These are phyloP conservation scores for Vicugna pacos DNA, from an alignment of 2,113 vertebrate genomes.

Conservation along the genomic window DNA sequence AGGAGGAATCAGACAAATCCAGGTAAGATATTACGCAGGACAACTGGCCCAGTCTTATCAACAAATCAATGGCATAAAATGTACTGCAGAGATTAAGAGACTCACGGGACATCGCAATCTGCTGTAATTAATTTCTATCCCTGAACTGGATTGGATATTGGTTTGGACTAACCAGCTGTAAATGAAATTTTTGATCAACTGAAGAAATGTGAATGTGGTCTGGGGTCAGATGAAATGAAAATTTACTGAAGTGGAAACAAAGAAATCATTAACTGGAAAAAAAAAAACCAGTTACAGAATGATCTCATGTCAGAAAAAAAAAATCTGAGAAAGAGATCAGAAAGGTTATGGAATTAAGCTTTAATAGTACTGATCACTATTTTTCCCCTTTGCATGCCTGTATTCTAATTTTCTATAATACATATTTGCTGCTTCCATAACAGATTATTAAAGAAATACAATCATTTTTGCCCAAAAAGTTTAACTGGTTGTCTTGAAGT, in stretches of 20 bases:
- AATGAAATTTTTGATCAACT: background rate
- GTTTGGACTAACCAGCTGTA: background rate
- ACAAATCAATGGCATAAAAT: background rate
- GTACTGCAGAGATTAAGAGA: background rate
- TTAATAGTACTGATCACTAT: background rate
- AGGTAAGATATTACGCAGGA: background rate
- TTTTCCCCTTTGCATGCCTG: background rate
- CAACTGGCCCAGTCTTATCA: background rate
- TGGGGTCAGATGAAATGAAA: conserved; percentile 27
- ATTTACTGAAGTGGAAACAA: background rate
- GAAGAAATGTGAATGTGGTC: background rate
- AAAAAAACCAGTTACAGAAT: background rate
- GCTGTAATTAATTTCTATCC: background rate
- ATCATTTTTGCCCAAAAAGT: background rate
- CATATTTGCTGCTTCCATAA: background rate
- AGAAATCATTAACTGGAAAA: background rate
- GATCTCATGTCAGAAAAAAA: background rate
- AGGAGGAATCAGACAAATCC: background rate
- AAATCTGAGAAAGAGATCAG: background rate
- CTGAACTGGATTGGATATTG: background rate
- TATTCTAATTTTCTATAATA: conserved; percentile 14
- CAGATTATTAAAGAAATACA: conserved; percentile 32
- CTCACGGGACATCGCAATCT: background rate
- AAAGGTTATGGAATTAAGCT: conserved; percentile 23
- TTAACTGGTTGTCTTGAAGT: background rate